These are phyloP conservation scores for Amphiura filiformis DNA, from an alignment of 35 echinoderm and acorn worm genomes.

Conservation along the genomic window DNA sequence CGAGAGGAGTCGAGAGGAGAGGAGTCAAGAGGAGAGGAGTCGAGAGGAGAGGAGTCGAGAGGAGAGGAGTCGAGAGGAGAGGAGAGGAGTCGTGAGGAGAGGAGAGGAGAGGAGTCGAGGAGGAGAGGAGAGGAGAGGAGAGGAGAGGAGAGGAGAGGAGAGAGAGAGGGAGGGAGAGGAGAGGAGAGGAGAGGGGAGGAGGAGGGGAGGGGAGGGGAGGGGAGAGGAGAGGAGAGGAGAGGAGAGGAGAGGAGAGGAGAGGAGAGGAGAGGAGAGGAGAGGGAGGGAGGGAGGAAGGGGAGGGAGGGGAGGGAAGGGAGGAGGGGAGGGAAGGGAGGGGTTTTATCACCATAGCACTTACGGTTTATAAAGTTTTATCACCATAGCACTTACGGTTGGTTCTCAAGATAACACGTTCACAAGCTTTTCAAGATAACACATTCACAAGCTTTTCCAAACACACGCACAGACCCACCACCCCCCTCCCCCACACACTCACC, in stretches of 20 bases:
- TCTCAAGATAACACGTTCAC: too few relatives aligned
- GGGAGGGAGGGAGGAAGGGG: background rate
- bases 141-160: conserved; percentile 4
- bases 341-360: too few relatives aligned
- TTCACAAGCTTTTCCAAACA: too few relatives aligned
- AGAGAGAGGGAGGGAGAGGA: background rate
- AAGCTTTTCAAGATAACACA: too few relatives aligned
- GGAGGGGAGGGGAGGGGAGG: background rate
- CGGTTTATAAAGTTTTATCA: too few relatives aligned
- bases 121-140: too few relatives aligned
- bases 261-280: background rate
- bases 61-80: background rate
- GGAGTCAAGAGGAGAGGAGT: background rate
- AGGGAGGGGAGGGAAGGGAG: background rate
- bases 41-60: background rate
- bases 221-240: background rate
- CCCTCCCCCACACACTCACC: too few relatives aligned
- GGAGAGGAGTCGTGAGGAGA: too few relatives aligned
- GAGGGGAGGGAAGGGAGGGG: too few relatives aligned
- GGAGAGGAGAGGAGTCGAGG: too few relatives aligned
- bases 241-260: background rate
- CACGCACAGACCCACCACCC: too few relatives aligned
- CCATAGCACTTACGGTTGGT: too few relatives aligned
- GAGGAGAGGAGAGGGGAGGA: background rate
- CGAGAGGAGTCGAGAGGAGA: background rate